Evolutionary conservation across 2,113 vertebrate species (phyloP), one percentile per base, ranked within the genome.

Genomic region (Cyanistes caeruleus): DNA sequence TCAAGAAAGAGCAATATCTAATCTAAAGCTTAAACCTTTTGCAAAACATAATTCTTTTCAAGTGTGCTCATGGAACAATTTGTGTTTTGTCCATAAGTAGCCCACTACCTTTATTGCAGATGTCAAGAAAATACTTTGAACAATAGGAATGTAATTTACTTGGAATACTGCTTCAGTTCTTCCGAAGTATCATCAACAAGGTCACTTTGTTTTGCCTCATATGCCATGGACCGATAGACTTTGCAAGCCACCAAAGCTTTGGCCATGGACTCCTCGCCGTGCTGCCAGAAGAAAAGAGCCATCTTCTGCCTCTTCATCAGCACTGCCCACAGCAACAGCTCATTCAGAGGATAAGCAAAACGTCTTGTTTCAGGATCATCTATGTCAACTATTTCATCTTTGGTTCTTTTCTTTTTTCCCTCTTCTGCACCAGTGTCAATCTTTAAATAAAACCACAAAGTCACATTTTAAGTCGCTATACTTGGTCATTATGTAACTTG

Each of bases 281-380:
- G 99, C 96, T 99, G 99, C 99, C 99, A 99, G 97, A 99, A 99
- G 97, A 99, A 99, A 19, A 99, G 99, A 1, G 99, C 98, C 99
- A 99, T 99, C 94, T 99, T 99, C 96, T 99, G 99, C 82, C 99
- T 98, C 98, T 99, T 99, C 99, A 99, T 99, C 76, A 99, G 97
- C 87, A 99, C 99, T 1, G 99, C 99, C 99, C 99, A 99, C 87
- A 99, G 99, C 88, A 99, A 96, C 72, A 99, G 98, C 97, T 99
- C 99, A 15, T 99, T 99, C 97, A 99, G 99, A 55, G 99, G 99
- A 95, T 99, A 99, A 21, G 99, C 98, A 93, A 99, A 99, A 33
- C 99, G 98, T 51, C 98, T 98, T 0, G 98, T 99, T 98, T 99
- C 99, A 14, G 99, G 99, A 95, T 99, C 99, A 70, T 99, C 99